Evolutionary conservation across 2,888 invertebrate species (phyloP), one percentile per base, ranked within the genome.

Genomic region (Folsomia candida): DNA sequence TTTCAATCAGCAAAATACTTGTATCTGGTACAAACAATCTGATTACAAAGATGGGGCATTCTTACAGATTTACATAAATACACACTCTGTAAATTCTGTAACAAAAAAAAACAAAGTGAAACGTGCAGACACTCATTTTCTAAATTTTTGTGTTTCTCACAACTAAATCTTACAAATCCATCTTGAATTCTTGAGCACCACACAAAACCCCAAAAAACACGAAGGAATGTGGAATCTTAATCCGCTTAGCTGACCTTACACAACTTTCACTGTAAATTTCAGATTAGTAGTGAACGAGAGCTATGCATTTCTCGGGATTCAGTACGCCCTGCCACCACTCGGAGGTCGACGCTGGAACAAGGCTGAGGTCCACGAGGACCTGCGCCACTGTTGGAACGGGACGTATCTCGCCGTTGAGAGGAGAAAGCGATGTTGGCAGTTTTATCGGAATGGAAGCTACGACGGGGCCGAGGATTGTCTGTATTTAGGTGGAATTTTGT

Each of bases 401-500:
- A 92, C 91, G 0, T 85, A 88, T 25, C 82, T 87, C 73, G 89
- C 89, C 0, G 89, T 91, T 82, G 88, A 89, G 71, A 85, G 29
- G 51, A 26, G 20, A 14, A 59, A 37, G 37, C 84, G 87, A 0
- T 93, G 93, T 81, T 84, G 88, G 79, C 93, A 93, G 81, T 86
- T 89, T 62, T 85, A 89, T 69, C 86, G 88, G 69, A 88, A 89
- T 79, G 88, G 89, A 25, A 87, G 87, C 0, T 84, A 87, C 20
- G 85, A 86, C n/a, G 92, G 92, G 0, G 84, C 85, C 2, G 94
- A 94, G 83, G 90, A 94, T 82, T 94, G 94, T 79, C 84, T 94
- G 51, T 91, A 90, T 22, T 83, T 94, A 9, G n/a, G n/a, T n/a
- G n/a, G n/a, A n/a, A n/a, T n/a, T n/a, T n/a, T n/a, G n/a, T n/a